Evolutionary conservation across 1,140 invertebrate species (phyloP).

Genomic region (Pogonus chalceus): DNA sequence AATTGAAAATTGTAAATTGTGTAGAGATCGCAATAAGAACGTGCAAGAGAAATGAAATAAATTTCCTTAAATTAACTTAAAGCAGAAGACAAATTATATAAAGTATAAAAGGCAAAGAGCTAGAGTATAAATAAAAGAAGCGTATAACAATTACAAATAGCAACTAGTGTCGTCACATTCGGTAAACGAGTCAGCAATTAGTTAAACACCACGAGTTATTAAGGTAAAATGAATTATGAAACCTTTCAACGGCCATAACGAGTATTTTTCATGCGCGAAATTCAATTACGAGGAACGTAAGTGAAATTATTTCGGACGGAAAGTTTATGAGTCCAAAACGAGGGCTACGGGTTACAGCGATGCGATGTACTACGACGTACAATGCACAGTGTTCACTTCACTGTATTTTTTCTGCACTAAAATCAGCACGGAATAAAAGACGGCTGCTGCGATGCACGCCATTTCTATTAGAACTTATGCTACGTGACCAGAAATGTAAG

Average conservation of each 20-base stretch:
- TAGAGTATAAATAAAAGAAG: too few relatives aligned
- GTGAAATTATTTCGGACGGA: constrained; percentile 6
- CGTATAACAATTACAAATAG: too few relatives aligned
- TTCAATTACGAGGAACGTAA: constrained; percentile 1
- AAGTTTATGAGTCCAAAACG: constrained; percentile 1
- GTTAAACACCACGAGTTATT: neutral
- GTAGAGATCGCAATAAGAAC: too few relatives aligned
- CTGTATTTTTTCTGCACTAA: neutral
- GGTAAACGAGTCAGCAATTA: neutral
- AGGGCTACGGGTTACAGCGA: too few relatives aligned
- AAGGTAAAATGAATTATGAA: neutral
- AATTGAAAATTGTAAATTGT: too few relatives aligned
- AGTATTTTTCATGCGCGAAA: constrained; percentile 6
- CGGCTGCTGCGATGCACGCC: neutral
- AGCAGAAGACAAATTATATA: too few relatives aligned
- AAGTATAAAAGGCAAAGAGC: too few relatives aligned
- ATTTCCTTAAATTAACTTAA: too few relatives aligned
- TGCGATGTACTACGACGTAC: neutral
- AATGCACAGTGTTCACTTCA: too few relatives aligned
- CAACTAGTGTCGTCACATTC: too few relatives aligned
- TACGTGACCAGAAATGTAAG: constrained; percentile 3
- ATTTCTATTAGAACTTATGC: constrained; percentile 5
- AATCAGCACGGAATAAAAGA: constrained; percentile 1
- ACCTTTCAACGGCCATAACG: neutral
- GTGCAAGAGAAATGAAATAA: too few relatives aligned